phyloP scores from a whole-genome alignment of 1,140 invertebrate genomes.

The Drosophila kurseongensis region DNA sequence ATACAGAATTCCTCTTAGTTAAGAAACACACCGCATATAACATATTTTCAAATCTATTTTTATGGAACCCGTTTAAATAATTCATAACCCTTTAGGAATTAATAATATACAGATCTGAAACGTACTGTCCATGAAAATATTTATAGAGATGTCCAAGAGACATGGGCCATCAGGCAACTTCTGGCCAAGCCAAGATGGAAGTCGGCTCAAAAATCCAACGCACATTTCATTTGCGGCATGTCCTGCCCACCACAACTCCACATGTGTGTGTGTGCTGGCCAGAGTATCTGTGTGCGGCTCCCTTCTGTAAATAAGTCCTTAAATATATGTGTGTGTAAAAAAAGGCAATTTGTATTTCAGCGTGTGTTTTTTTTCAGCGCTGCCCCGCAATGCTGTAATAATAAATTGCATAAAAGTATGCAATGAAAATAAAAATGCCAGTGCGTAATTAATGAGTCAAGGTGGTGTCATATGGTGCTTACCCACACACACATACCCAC shows the following conservation, averaged over 20 bases:
- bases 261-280: constrained; percentile 16
- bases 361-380: constrained; percentile 19
- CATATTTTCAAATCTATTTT: too few relatives aligned
- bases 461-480: constrained; percentile 80
- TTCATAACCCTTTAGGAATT: too few relatives aligned
- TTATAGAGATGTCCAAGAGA: constrained; percentile 10
- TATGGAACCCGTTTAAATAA: too few relatives aligned
- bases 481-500: constrained; percentile 42
- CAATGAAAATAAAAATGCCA: constrained; percentile 83
- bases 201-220: constrained; percentile 33
- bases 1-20: too few relatives aligned
- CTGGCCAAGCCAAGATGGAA: constrained; percentile 21
- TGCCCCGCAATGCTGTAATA: constrained; percentile 68
- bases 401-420: constrained; percentile 82
- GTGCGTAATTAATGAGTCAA: constrained; percentile 83
- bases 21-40: too few relatives aligned
- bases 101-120: too few relatives aligned
- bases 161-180: constrained; percentile 32
- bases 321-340: constrained; percentile 32
- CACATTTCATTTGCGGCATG: constrained; percentile 77
- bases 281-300: constrained; percentile 7
- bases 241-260: constrained; percentile 45
- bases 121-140: neutral
- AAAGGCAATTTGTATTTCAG: constrained; percentile 76
- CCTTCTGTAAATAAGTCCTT: constrained; percentile 57